Percentiles rank a stretch among this genome's conserved stretches.
Evolutionary conservation across 2,113 vertebrate genomes (phyloP).

Genomic region (Elaphurus davidianus): DNA sequence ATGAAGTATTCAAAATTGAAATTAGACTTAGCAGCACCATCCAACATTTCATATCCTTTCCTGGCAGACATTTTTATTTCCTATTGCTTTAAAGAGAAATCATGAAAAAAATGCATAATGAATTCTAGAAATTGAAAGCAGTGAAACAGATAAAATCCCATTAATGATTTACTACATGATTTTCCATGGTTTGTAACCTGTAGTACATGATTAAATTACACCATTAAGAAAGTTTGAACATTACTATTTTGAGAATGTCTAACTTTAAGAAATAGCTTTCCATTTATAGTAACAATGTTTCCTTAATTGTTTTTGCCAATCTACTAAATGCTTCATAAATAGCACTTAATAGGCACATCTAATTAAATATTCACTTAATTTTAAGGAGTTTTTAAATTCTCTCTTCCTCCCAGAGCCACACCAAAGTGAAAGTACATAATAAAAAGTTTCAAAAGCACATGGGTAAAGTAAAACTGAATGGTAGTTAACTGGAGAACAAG

Average conservation of each 20-base stretch:
- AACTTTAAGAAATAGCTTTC: conserved; percentile 28
- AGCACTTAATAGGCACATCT: neutral
- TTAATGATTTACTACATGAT: conserved; percentile 55
- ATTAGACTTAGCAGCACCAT: neutral
- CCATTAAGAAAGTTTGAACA: neutral
- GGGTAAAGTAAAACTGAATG: neutral
- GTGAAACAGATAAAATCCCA: conserved; percentile 44
- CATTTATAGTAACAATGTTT: neutral
- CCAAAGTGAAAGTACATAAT: neutral
- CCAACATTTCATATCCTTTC: neutral
- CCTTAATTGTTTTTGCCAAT: neutral
- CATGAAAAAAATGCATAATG: conserved; percentile 23
- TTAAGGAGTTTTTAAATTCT: neutral
- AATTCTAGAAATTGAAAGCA: conserved; percentile 45
- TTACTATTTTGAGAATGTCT: neutral
- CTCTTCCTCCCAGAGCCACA: neutral
- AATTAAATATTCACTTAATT: neutral
- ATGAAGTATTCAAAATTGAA: neutral
- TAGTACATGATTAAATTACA: conserved; percentile 51
- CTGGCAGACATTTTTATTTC: neutral
- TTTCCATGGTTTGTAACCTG: conserved; percentile 47
- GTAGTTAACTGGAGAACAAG: neutral
- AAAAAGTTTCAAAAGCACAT: neutral
- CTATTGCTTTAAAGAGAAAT: neutral
- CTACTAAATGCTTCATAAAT: neutral